phyloP scores from a whole-genome alignment of 2,113 vertebrate genomes.

The Mustela nigripes region DNA sequence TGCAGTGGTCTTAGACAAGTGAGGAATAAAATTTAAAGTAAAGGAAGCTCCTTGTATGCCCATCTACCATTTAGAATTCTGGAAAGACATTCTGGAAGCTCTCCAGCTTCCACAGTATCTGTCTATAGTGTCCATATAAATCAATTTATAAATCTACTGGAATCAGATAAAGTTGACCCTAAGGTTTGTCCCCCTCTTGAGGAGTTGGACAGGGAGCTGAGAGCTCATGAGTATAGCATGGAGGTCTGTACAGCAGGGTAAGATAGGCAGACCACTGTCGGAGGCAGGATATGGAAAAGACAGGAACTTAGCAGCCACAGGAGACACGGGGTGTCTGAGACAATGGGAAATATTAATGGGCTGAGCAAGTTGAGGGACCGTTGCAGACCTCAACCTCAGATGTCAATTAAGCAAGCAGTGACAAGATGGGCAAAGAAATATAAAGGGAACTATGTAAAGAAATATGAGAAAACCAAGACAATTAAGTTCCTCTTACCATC shows the following conservation, averaged over 20 bases:
- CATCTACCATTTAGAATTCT: neutral
- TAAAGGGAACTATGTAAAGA: too few species aligned
- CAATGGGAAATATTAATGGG: neutral
- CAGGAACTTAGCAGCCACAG: neutral
- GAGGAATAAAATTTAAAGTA: neutral
- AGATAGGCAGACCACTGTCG: neutral
- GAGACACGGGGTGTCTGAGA: neutral
- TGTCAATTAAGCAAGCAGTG: neutral
- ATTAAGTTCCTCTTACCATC: neutral
- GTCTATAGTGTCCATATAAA: neutral
- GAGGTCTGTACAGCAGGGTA: neutral
- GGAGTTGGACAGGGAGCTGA: neutral
- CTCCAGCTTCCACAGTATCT: neutral
- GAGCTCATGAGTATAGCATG: neutral
- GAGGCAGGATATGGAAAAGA: neutral
- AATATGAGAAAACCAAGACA: neutral
- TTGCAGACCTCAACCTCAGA: neutral
- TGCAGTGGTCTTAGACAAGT: neutral
- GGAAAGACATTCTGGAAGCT: neutral
- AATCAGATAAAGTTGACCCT: neutral
- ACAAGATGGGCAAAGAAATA: neutral
- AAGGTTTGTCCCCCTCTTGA: neutral
- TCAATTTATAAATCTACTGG: neutral
- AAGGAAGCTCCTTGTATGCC: neutral
- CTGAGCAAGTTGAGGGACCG: neutral